A percentile compares a stretch with the other conserved stretches of the same genome.
Conservation (phyloP, 2,113 vertebrate genomes). For the Poeciliopsis occidentalis region DNA sequence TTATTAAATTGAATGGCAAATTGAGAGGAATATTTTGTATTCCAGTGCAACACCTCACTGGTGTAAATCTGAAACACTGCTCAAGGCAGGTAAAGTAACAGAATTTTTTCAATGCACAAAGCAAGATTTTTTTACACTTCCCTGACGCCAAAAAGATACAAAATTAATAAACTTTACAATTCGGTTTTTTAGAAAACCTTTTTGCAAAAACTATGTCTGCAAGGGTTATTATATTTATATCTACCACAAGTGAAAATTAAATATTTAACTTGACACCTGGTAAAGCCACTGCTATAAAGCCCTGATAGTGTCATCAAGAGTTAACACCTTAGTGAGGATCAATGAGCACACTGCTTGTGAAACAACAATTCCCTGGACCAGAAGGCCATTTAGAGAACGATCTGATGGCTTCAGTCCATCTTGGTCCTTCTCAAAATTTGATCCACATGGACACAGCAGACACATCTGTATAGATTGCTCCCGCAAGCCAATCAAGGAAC, state of each 20-base stretch:
- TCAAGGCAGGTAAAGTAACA: background rate
- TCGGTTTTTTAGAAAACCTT: background rate
- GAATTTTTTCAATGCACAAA: background rate
- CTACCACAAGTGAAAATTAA: constrained; percentile 6
- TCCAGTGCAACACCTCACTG: background rate
- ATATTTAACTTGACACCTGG: constrained; percentile 28
- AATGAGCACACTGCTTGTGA: constrained; percentile 31
- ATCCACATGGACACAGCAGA: constrained; percentile 65
- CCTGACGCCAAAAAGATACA: background rate
- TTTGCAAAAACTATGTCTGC: background rate
- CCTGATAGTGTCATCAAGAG: constrained; percentile 45
- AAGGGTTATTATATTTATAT: background rate
- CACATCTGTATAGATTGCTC: constrained; percentile 73
- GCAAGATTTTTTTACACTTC: background rate
- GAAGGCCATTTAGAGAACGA: constrained; percentile 61
- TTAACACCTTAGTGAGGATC: constrained; percentile 52
- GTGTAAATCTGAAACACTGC: background rate
- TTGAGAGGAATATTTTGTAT: background rate
- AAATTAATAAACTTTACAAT: background rate
- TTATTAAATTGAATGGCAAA: background rate
- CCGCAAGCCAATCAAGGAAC: constrained; percentile 73
- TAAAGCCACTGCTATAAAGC: constrained; percentile 35
- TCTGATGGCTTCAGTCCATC: constrained; percentile 65
- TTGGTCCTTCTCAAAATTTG: constrained; percentile 62
- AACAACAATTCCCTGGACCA: constrained; percentile 48